Evolutionary conservation across 2,888 invertebrate genomes (phyloP).

Genomic region (Pammene aurita): DNA sequence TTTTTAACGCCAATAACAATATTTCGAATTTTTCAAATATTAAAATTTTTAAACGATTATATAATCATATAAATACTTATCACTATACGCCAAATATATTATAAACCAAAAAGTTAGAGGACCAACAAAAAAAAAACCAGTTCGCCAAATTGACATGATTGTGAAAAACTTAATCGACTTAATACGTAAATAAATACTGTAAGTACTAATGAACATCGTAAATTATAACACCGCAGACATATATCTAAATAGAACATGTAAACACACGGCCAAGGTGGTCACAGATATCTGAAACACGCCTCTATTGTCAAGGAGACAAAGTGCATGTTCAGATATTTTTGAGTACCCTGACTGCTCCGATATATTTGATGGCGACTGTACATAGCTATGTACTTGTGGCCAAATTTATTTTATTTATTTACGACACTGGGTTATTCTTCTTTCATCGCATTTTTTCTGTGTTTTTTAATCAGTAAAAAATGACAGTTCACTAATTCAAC

Average conservation of each 20-base stretch:
- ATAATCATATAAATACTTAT: slow-evolving; percentile 40
- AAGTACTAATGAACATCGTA: slow-evolving; percentile 69
- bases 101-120: slow-evolving; percentile 20
- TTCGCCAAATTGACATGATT: slow-evolving; percentile 44
- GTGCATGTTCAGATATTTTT: too few relatives aligned
- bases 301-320: too few relatives aligned
- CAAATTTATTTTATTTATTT: too few relatives aligned
- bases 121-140: slow-evolving; percentile 44
- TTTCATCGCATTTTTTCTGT: neutral
- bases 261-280: neutral
- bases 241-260: slow-evolving; percentile 3
- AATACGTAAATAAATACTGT: slow-evolving; percentile 81
- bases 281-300: too few relatives aligned
- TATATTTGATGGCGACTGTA: too few relatives aligned
- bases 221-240: slow-evolving; percentile 39
- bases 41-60: slow-evolving; percentile 43
- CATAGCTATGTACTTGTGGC: too few relatives aligned
- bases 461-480: neutral
- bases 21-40: slow-evolving; percentile 42
- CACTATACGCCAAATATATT: slow-evolving; percentile 27
- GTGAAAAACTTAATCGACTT: slow-evolving; percentile 64
- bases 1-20: slow-evolving; percentile 50
- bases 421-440: too few relatives aligned
- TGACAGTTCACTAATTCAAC: neutral
- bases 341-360: too few relatives aligned